Conservation (phyloP, 1,140 invertebrate genomes). For the Sycophila sp. region DNA sequence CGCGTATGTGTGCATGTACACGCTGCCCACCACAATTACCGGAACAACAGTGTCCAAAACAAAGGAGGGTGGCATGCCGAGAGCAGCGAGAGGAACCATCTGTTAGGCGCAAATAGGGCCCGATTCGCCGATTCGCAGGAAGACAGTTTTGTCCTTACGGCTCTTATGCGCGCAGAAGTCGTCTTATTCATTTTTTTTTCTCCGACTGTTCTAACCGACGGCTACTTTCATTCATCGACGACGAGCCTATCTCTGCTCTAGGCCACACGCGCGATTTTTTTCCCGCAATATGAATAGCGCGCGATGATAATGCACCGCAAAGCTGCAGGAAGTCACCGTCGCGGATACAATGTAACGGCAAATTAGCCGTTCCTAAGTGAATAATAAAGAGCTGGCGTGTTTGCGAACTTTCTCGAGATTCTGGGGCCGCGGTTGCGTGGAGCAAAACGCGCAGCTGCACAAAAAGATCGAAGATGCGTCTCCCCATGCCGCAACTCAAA, state of each 20-base stretch:
- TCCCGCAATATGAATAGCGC: no score
- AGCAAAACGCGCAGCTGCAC: no score
- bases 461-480: no score
- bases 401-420: no score
- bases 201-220: background rate
- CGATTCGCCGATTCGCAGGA: slow-evolving; percentile 37
- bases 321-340: no score
- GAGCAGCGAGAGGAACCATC: slow-evolving; percentile 51
- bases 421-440: no score
- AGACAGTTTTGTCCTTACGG: no score
- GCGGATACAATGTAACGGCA: no score
- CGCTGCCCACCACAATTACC: slow-evolving; percentile 54
- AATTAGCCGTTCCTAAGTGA: background rate
- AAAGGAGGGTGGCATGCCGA: slow-evolving; percentile 49
- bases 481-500: no score
- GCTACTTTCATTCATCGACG: background rate
- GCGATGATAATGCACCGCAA: no score
- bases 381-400: background rate
- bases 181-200: slow-evolving; percentile 17
- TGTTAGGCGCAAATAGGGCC: slow-evolving; percentile 59
- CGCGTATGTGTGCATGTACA: background rate
- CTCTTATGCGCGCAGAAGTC: background rate
- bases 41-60: slow-evolving; percentile 62
- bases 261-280: slow-evolving; percentile 1
- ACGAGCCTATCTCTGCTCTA: background rate